Evolutionary conservation across 2,797 vertebrate genomes (phyloP).

Genomic region (Thalassophryne amazonica): DNA sequence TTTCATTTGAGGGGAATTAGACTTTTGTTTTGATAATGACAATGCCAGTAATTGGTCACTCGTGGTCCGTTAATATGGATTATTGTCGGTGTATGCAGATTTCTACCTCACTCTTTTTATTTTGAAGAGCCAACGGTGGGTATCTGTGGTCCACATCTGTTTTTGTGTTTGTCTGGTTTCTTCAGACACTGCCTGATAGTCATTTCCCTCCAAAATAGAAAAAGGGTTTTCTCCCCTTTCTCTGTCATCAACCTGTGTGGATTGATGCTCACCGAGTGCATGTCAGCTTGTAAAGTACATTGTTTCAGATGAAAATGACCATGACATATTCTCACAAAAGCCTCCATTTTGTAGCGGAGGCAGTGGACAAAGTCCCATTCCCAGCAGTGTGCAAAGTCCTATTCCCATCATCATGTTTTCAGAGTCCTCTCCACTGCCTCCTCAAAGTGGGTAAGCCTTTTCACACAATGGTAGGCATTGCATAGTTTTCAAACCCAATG

Average conservation of each 20-base stretch:
- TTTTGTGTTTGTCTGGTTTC: constrained; percentile 49
- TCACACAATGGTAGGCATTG: constrained; percentile 45
- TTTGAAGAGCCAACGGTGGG: constrained; percentile 62
- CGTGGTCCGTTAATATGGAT: constrained; percentile 82
- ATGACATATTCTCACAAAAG: constrained; percentile 67
- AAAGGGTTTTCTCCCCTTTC: constrained; percentile 64
- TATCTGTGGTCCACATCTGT: constrained; percentile 79
- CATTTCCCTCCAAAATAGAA: constrained; percentile 42
- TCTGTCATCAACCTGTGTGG: constrained; percentile 53
- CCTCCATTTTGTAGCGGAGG: constrained; percentile 61
- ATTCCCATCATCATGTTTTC: constrained; percentile 66
- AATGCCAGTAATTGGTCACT: constrained; percentile 84
- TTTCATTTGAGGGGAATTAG: constrained; percentile 87
- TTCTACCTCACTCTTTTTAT: constrained; percentile 55
- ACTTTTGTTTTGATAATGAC: constrained; percentile 88
- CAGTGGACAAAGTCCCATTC: constrained; percentile 56
- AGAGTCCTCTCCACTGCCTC: constrained; percentile 55
- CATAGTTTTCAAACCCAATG: constrained; percentile 60
- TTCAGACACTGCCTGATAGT: constrained; percentile 22
- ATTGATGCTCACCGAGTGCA: constrained; percentile 62
- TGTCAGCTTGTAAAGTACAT: constrained; percentile 73
- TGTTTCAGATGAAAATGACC: constrained; percentile 76
- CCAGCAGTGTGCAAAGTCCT: constrained; percentile 56
- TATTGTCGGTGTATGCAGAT: constrained; percentile 65
- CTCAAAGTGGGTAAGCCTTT: constrained; percentile 55